These are phyloP conservation scores for Hepsetus odoe DNA, from an alignment of 2,113 vertebrate genomes.

Conservation along the genomic window DNA sequence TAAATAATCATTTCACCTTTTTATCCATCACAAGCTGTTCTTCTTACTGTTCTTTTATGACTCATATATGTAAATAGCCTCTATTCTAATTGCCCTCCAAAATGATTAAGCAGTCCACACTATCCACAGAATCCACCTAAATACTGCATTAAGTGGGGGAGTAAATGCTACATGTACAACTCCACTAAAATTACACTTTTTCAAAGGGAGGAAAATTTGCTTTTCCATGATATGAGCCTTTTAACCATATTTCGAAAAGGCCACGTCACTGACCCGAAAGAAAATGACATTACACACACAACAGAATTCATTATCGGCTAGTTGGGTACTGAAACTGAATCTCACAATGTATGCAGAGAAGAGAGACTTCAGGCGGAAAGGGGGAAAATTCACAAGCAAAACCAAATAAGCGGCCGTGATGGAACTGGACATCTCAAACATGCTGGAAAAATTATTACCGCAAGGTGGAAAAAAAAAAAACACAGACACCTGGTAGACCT, in stretches of 20 bases:
- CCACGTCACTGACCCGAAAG: background rate
- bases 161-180: too few relatives aligned
- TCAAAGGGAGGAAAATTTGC: too few relatives aligned
- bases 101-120: too few relatives aligned
- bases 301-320: conserved; percentile 25
- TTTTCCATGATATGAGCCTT: too few relatives aligned
- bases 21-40: too few relatives aligned
- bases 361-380: conserved; percentile 21
- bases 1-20: too few relatives aligned
- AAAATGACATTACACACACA: conserved; percentile 11
- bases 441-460: conserved; percentile 31
- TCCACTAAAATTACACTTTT: too few relatives aligned
- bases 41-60: too few relatives aligned
- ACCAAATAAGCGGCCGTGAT: background rate
- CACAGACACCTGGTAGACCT: background rate
- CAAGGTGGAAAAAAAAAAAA: background rate
- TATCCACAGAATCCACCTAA: too few relatives aligned
- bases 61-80: too few relatives aligned
- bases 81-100: too few relatives aligned
- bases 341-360: conserved; percentile 13
- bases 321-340: conserved; percentile 40
- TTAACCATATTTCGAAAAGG: background rate
- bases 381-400: background rate
- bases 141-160: too few relatives aligned
- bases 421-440: background rate